phyloP scores from a whole-genome alignment of 2,888 invertebrate genomes.

The Monopis laevigella region DNA sequence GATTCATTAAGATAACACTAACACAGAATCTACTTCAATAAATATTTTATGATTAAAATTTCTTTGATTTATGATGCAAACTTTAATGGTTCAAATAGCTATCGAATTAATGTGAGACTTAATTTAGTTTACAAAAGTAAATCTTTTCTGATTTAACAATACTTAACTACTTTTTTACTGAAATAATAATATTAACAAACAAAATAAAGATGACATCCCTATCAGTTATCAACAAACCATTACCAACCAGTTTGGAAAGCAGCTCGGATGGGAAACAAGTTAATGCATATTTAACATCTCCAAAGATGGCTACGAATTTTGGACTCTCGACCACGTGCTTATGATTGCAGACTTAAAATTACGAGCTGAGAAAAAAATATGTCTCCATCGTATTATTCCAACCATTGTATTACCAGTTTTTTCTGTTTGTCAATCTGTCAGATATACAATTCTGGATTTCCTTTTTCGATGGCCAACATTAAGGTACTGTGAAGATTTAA shows the following conservation, averaged over 20 bases:
- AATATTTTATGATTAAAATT: too few species aligned
- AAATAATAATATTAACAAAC: too few species aligned
- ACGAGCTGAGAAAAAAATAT: background rate
- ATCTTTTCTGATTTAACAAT: too few species aligned
- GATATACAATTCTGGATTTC: conserved; percentile 1
- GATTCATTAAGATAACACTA: too few species aligned
- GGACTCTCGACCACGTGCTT: background rate
- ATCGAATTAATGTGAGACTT: too few species aligned
- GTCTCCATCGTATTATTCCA: background rate
- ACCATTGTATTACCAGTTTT: background rate
- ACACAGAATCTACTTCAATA: too few species aligned
- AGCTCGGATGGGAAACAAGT: background rate
- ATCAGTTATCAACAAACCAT: conserved; percentile 1
- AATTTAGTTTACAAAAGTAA: too few species aligned
- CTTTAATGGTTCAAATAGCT: too few species aligned
- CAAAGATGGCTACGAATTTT: conserved; percentile 3
- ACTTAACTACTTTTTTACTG: too few species aligned
- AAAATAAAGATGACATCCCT: background rate
- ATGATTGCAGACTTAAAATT: background rate
- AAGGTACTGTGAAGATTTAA: conserved; percentile 4
- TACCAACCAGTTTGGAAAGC: conserved; percentile 6
- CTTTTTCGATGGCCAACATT: conserved; percentile 2
- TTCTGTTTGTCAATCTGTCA: conserved; percentile 1
- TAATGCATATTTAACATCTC: background rate
- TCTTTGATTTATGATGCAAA: too few species aligned